These are phyloP conservation scores for Poecilobothrus nobilitatus DNA, from an alignment of 2,888 invertebrate species.

Conservation along the genomic window DNA sequence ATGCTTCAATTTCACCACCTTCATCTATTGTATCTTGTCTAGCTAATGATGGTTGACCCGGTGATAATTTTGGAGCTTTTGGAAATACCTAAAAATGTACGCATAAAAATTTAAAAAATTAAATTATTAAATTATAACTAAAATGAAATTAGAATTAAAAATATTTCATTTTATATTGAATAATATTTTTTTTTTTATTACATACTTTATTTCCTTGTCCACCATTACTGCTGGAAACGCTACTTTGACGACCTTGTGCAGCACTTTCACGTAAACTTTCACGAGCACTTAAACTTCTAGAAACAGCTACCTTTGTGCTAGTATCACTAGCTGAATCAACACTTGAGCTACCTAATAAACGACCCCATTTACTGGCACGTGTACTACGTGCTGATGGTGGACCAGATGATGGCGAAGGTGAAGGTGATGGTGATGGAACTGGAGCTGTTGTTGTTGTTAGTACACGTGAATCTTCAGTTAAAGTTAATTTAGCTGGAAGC, in stretches of 20 bases:
- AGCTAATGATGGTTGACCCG: slow-evolving; percentile 47
- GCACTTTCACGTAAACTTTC: slow-evolving; percentile 45
- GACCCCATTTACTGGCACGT: slow-evolving; percentile 68
- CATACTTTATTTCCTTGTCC: slow-evolving; percentile 47
- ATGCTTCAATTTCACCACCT: slow-evolving; percentile 49
- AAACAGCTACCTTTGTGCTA: slow-evolving; percentile 48
- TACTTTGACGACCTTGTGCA: slow-evolving; percentile 42
- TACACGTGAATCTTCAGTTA: slow-evolving; percentile 44
- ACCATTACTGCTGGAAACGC: slow-evolving; percentile 45
- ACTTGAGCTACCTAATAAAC: slow-evolving; percentile 69
- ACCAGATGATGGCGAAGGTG: slow-evolving; percentile 45
- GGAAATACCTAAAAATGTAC: slow-evolving; percentile 50
- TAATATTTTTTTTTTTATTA: slow-evolving; percentile 11
- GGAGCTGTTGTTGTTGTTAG: slow-evolving; percentile 40
- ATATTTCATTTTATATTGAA: neutral
- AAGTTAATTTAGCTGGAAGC: slow-evolving; percentile 44
- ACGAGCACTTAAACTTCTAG: slow-evolving; percentile 52
- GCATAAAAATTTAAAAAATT: neutral
- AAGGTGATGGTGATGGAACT: slow-evolving; percentile 43
- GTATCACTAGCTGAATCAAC: slow-evolving; percentile 63
- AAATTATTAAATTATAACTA: neutral
- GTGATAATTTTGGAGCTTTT: slow-evolving; percentile 58
- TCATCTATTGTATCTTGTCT: slow-evolving; percentile 76
- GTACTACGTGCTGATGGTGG: slow-evolving; percentile 49
- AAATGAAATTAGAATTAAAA: neutral